Conservation (phyloP, 1,140 invertebrate genomes). For the Drosophila triauraria region DNA sequence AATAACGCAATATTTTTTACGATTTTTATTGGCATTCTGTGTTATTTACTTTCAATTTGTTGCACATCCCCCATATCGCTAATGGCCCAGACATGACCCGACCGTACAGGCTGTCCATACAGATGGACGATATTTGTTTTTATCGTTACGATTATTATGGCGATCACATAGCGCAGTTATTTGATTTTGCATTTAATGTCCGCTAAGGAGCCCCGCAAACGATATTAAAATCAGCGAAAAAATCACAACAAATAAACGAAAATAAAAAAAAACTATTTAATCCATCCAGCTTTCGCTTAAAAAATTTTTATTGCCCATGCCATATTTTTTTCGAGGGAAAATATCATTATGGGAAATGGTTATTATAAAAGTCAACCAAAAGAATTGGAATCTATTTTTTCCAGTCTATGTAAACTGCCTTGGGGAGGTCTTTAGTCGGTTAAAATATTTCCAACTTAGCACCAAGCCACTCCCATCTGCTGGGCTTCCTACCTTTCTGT, state of each 20-base stretch:
- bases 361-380: background rate
- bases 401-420: conserved; percentile 2
- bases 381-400: background rate
- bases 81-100: conserved; percentile 71
- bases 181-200: conserved; percentile 76
- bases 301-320: conserved; percentile 54
- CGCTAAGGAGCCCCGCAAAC: conserved; percentile 47
- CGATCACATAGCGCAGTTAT: conserved; percentile 72
- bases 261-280: background rate
- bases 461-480: conserved; percentile 45
- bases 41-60: conserved; percentile 80
- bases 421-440: conserved; percentile 1
- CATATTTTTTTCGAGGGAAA: background rate
- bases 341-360: background rate
- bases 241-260: conserved; percentile 23
- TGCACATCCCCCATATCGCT: conserved; percentile 67
- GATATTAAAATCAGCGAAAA: conserved; percentile 32
- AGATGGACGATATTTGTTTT: conserved; percentile 58
- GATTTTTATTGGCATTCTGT: conserved; percentile 27
- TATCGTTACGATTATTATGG: conserved; percentile 75
- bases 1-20: conserved; percentile 56
- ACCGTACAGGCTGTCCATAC: conserved; percentile 26
- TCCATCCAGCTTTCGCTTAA: conserved; percentile 54
- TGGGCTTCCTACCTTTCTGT: conserved; percentile 18
- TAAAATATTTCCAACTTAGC: conserved; percentile 39